These are phyloP conservation scores for Manis pentadactyla DNA, from an alignment of 2,797 vertebrate genomes.

Conservation along the genomic window DNA sequence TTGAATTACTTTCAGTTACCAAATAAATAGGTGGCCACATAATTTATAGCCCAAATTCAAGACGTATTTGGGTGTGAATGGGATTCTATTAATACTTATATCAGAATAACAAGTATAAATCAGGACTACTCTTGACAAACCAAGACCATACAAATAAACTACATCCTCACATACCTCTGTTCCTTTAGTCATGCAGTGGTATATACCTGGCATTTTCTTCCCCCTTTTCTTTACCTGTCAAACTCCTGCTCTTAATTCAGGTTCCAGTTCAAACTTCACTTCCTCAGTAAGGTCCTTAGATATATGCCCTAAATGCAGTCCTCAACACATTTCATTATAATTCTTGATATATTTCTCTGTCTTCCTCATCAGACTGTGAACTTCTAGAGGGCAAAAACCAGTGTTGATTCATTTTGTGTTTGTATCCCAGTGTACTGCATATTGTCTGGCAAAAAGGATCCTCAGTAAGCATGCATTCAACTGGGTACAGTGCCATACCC, in stretches of 20 bases:
- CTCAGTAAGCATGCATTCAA: background rate
- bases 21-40: conserved; percentile 11
- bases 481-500: background rate
- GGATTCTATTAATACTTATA: background rate
- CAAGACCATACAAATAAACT: background rate
- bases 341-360: background rate
- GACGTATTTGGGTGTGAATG: conserved; percentile 4
- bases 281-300: background rate
- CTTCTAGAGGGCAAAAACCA: background rate
- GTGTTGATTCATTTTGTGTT: background rate
- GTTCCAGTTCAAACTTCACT: background rate
- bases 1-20: conserved; percentile 8
- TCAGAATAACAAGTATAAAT: background rate
- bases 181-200: background rate
- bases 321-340: conserved; percentile 22
- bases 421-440: background rate
- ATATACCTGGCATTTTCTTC: background rate
- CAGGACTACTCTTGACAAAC: background rate
- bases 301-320: background rate
- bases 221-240: background rate
- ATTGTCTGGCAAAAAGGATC: background rate
- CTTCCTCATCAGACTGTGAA: background rate
- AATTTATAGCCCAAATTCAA: conserved; percentile 1
- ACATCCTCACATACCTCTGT: background rate
- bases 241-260: background rate